A percentile compares a stretch with the other conserved stretches of the same genome.
These are phyloP conservation scores for Notodonta ziczac DNA, from an alignment of 2,888 invertebrate genomes.

Conservation along the genomic window DNA sequence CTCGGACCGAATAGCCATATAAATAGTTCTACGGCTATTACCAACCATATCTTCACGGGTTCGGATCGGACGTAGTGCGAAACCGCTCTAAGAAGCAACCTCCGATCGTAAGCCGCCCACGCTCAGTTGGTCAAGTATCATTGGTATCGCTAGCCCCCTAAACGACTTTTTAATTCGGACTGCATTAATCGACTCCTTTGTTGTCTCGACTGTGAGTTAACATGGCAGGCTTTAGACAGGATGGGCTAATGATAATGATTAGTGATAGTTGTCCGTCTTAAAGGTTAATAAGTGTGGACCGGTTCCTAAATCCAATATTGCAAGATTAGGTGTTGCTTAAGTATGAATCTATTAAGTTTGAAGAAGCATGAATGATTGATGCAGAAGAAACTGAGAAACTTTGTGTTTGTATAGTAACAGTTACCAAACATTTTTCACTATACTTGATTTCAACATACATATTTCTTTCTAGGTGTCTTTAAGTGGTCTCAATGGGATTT, in stretches of 20 bases:
- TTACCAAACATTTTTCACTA: no score
- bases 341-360: no score
- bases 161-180: conserved; percentile 34
- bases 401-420: no score
- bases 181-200: conserved; percentile 46
- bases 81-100: neutral
- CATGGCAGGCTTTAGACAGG: conserved; percentile 30
- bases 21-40: no score
- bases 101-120: conserved; percentile 30
- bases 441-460: no score
- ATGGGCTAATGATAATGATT: conserved; percentile 37
- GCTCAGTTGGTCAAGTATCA: conserved; percentile 15
- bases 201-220: conserved; percentile 47
- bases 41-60: no score
- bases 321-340: no score
- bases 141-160: conserved; percentile 29
- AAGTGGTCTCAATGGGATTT: no score
- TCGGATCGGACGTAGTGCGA: neutral
- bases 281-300: neutral
- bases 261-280: conserved; percentile 17
- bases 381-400: no score
- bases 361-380: no score
- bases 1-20: no score
- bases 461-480: no score
- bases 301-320: neutral